Conservation (phyloP, 2,797 vertebrate species). For the Eospalax fontanierii region DNA sequence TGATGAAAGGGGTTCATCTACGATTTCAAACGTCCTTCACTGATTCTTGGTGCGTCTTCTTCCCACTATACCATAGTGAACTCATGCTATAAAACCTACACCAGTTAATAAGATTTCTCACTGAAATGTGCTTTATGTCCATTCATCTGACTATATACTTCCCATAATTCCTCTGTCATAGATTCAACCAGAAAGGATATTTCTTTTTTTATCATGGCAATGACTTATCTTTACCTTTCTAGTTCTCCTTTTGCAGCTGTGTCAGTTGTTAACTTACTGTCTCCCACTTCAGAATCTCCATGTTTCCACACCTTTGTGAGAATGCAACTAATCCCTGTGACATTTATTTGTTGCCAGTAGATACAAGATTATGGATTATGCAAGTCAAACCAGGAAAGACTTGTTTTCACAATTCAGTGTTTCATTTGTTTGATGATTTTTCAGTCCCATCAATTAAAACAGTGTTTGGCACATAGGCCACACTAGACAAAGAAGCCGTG, state of each 20-base stretch:
- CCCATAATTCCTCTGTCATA: not conserved
- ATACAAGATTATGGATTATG: too few relatives aligned
- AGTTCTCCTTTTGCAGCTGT: not conserved
- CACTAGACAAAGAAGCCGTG: not conserved
- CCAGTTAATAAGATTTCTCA: not conserved
- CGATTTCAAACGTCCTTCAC: slow-evolving; percentile 19
- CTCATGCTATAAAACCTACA: not conserved
- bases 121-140: not conserved
- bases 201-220: not conserved
- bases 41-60: not conserved
- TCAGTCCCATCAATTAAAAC: not conserved
- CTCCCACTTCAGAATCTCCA: not conserved
- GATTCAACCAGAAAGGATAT: not conserved
- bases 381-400: not conserved
- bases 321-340: not conserved
- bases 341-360: not conserved
- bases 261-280: not conserved
- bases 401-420: not conserved
- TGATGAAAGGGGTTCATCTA: not conserved
- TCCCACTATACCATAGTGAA: not conserved
- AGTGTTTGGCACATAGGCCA: not conserved
- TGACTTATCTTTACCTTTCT: not conserved
- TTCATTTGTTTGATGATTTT: not conserved
- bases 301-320: not conserved
- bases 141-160: not conserved